phyloP scores from a whole-genome alignment of 2,888 invertebrate genomes.

The Psylliodes chrysocephalus region DNA sequence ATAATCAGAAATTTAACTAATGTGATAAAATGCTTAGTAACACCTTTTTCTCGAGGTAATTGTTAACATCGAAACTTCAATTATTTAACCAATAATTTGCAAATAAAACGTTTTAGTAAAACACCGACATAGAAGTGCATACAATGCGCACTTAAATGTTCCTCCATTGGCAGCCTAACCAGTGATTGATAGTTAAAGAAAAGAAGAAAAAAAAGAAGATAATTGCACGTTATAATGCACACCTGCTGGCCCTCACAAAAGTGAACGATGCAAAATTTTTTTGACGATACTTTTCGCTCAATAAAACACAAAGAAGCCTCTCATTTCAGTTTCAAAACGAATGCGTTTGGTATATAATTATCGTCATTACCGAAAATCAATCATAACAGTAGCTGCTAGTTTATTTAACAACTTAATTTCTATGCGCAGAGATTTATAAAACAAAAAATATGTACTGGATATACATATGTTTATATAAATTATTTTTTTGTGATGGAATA shows the following conservation, averaged over 20 bases:
- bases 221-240: neutral
- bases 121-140: too few relatives aligned
- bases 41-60: too few relatives aligned
- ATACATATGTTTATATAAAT: too few relatives aligned
- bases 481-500: too few relatives aligned
- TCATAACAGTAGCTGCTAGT: conserved; percentile 22
- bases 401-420: conserved; percentile 17
- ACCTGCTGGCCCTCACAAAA: conserved; percentile 14
- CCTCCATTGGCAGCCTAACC: neutral
- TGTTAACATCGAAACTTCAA: too few relatives aligned
- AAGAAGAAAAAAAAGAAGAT: neutral
- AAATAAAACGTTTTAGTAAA: too few relatives aligned
- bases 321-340: conserved; percentile 10
- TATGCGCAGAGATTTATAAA: neutral
- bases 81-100: too few relatives aligned
- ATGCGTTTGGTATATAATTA: conserved; percentile 12
- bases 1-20: too few relatives aligned
- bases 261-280: conserved; percentile 5
- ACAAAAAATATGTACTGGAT: too few relatives aligned
- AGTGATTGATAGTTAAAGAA: neutral
- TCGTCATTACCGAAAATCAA: conserved; percentile 21
- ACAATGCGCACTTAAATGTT: neutral
- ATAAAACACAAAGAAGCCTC: conserved; percentile 10
- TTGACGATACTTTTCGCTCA: conserved; percentile 8
- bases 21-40: too few relatives aligned